phyloP scores from a whole-genome alignment of 2,797 vertebrate species.

The Argentina silus region DNA sequence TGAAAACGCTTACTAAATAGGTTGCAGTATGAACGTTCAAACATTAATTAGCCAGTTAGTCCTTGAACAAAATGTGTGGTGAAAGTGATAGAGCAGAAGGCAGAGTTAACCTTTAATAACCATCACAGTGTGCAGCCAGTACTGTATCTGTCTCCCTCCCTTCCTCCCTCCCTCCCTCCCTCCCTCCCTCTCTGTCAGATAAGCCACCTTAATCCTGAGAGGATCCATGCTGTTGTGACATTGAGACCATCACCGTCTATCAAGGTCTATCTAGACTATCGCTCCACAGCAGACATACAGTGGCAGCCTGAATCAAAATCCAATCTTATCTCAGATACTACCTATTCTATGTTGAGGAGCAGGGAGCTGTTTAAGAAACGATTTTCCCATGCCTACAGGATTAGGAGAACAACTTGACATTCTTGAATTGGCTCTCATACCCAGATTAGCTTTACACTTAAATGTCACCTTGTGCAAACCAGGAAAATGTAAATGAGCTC shows the following conservation, averaged over 20 bases:
- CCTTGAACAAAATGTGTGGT: too few relatives aligned
- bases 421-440: slow-evolving; percentile 31
- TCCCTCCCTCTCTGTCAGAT: not conserved
- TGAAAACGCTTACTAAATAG: too few relatives aligned
- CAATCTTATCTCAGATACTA: slow-evolving; percentile 29
- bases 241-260: slow-evolving; percentile 26
- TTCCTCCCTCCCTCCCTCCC: slow-evolving; percentile 5
- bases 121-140: too few relatives aligned
- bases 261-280: slow-evolving; percentile 25
- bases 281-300: slow-evolving; percentile 7
- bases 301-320: slow-evolving; percentile 22
- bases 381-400: slow-evolving; percentile 24
- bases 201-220: slow-evolving; percentile 18
- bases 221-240: slow-evolving; percentile 23
- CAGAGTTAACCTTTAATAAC: too few relatives aligned
- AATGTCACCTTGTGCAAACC: slow-evolving; percentile 25
- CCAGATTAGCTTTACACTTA: slow-evolving; percentile 38
- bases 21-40: too few relatives aligned
- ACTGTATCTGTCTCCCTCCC: not conserved
- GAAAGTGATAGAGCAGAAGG: too few relatives aligned
- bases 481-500: slow-evolving; percentile 30
- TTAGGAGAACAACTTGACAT: slow-evolving; percentile 41
- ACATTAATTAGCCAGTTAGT: too few relatives aligned
- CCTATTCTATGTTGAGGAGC: slow-evolving; percentile 29
- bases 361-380: slow-evolving; percentile 24